Conservation (phyloP, 2,113 vertebrate species). For the Cepphus grylle region DNA sequence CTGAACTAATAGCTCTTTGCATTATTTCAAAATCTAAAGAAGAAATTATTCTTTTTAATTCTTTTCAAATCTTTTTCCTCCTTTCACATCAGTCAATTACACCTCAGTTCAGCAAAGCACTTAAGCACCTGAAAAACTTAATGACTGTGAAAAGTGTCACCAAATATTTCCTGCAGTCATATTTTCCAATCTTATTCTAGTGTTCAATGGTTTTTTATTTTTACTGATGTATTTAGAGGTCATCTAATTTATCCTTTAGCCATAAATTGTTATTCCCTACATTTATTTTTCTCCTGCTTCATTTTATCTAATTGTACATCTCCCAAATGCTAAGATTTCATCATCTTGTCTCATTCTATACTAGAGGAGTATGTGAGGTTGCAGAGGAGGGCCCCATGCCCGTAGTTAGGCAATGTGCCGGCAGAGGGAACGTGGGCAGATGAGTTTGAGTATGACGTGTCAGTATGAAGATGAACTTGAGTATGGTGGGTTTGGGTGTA, state of each 20-base stretch:
- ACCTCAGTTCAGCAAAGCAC: background rate
- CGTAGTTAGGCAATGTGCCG: background rate
- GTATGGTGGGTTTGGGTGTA: background rate
- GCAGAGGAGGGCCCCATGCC: background rate
- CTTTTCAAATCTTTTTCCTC: background rate
- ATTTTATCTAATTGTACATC: background rate
- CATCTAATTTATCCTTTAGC: background rate
- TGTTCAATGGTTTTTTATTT: background rate
- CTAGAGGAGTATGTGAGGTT: background rate
- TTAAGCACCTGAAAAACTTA: background rate
- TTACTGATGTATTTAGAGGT: background rate
- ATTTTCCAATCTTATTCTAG: background rate
- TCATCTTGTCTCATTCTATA: background rate
- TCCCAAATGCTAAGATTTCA: background rate
- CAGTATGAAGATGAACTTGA: background rate
- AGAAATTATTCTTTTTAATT: background rate
- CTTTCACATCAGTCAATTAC: background rate
- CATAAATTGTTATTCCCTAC: background rate
- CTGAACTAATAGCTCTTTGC: background rate
- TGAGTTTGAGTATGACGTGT: background rate
- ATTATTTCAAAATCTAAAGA: background rate
- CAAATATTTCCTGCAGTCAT: background rate
- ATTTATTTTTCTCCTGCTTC: background rate
- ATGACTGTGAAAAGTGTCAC: background rate
- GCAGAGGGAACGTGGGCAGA: rapidly evolving